Base-by-base conservation (phyloP, 1,140 invertebrate genomes). In the Marisa cornuarietis region DNA sequence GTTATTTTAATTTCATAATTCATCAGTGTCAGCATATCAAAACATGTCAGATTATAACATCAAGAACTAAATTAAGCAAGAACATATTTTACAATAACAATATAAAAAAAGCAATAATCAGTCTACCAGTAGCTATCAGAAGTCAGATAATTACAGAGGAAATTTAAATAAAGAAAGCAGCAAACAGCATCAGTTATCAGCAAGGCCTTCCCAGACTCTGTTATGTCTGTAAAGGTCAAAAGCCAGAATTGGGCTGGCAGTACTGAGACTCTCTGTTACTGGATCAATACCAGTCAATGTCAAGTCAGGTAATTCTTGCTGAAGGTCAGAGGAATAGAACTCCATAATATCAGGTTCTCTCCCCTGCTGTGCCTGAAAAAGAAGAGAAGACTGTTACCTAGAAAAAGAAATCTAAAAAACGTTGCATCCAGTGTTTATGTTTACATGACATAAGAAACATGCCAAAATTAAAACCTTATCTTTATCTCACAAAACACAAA, bases 171-270 rank as follows among this genome's bases (percentile, higher is more conserved):
- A 20, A 7, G 5, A 22, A 16, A 69, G 66, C 24, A 24, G 13
- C 66, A 20, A 26, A 51, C 7, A 26, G 5, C 9, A 31, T 76
- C 61, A 76, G 74, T 49, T 76, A 54, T 83, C 79, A 26, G 58
- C 84, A 79, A 82, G 80, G 61, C 82, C 82, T 5, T 85, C 80
- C 87, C 87, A 88, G 20, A 85, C 72, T 71, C 85, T 78, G 58
- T 85, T 85, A 58, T 88, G 87, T 42, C 85, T 73, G 78, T 88
- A 88, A 1, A 87, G 77, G 76, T 88, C 86, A 83, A 88, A 88
- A 11, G 85, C 85, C 26, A 76, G 76, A 18, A 78, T 68, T 1
- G 66, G 82, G 26, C 82, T 81, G 10, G 87, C 82, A 10, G 78
- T 85, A 10, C 68, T 63, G 16, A 86, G 78, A 16, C 80, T 62